Evolutionary conservation across 2,888 invertebrate genomes (phyloP).

Genomic region (Camptogramma bilineatum): DNA sequence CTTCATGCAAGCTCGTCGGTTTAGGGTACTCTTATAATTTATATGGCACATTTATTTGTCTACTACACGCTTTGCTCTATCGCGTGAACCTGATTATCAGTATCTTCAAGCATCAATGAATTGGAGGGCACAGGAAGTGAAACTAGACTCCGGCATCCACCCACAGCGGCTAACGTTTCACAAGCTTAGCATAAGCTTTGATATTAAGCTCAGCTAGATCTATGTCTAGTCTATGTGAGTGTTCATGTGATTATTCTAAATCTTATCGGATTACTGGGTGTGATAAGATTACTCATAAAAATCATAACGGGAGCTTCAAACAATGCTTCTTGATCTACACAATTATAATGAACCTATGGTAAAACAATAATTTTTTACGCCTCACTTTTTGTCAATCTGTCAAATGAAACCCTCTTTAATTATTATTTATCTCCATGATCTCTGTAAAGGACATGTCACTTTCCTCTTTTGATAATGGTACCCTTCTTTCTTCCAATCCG

Average conservation of each 20-base stretch:
- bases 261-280: neutral
- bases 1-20: too few relatives aligned
- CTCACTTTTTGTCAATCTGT: too few relatives aligned
- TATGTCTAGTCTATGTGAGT: neutral
- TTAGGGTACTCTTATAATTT: too few relatives aligned
- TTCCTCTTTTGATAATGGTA: neutral
- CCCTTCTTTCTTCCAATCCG: neutral
- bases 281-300: neutral
- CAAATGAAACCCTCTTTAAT: too few relatives aligned
- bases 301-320: neutral
- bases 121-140: slow-evolving; percentile 64
- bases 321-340: too few relatives aligned
- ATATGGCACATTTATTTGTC: neutral
- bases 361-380: too few relatives aligned
- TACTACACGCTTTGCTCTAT: neutral
- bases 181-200: slow-evolving; percentile 50
- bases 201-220: slow-evolving; percentile 34
- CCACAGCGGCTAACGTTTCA: slow-evolving; percentile 48
- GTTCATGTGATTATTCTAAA: neutral
- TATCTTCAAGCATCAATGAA: slow-evolving; percentile 49
- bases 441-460: neutral
- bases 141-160: slow-evolving; percentile 54
- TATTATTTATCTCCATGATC: too few relatives aligned
- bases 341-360: too few relatives aligned
- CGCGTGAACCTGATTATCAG: slow-evolving; percentile 16